phyloP scores from a whole-genome alignment of 2,888 invertebrate genomes.

The Busseola fusca region DNA sequence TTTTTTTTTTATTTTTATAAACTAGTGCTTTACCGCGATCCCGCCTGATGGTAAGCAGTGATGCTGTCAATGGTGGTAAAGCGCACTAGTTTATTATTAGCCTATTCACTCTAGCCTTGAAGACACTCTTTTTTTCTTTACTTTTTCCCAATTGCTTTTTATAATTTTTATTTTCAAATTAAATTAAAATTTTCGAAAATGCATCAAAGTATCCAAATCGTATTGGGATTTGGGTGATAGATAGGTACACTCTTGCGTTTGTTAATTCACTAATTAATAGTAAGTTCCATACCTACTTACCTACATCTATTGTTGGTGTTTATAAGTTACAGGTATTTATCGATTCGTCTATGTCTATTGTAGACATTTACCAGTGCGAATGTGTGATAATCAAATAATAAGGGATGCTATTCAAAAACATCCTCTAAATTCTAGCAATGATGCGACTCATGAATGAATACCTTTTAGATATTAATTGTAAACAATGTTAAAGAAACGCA shows the following conservation, averaged over 20 bases:
- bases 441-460: not conserved
- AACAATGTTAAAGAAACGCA: not conserved
- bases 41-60: too few relatives aligned
- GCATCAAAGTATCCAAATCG: too few relatives aligned
- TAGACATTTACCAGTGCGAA: not conserved
- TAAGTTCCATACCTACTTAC: not conserved
- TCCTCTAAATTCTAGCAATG: not conserved
- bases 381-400: not conserved
- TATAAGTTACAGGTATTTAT: constrained; percentile 3
- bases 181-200: not conserved
- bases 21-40: too few relatives aligned
- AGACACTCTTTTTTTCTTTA: too few relatives aligned
- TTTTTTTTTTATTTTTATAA: too few relatives aligned
- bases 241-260: not conserved
- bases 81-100: too few relatives aligned
- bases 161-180: not conserved
- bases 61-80: too few relatives aligned
- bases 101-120: too few relatives aligned
- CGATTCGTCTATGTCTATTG: not conserved
- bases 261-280: not conserved
- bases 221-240: too few relatives aligned
- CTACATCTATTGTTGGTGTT: not conserved
- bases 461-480: not conserved
- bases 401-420: constrained; percentile 7
- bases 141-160: not conserved